These are phyloP conservation scores for Tortricodes alternella DNA, from an alignment of 2,888 invertebrate genomes.

Conservation along the genomic window DNA sequence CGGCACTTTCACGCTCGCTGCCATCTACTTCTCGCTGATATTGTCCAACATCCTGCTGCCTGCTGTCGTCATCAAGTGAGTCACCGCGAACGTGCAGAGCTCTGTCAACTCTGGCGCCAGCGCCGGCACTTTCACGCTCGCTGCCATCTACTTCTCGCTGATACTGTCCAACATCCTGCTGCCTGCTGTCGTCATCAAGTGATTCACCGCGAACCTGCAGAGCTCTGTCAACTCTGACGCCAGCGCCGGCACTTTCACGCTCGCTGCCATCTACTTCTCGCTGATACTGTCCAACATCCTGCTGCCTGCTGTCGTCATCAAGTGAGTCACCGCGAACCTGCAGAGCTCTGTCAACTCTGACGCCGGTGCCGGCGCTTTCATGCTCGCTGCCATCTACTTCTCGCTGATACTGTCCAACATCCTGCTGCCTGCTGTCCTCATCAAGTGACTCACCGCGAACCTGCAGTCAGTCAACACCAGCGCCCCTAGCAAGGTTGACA, in stretches of 20 bases:
- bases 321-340: slow-evolving; percentile 81
- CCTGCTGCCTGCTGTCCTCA: slow-evolving; percentile 92
- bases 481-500: too few relatives aligned
- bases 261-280: slow-evolving; percentile 75
- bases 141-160: too few relatives aligned
- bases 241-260: not conserved
- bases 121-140: too few relatives aligned
- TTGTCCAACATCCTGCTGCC: slow-evolving; percentile 95
- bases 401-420: slow-evolving; percentile 95
- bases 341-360: too few relatives aligned
- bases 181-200: slow-evolving; percentile 84
- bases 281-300: slow-evolving; percentile 95
- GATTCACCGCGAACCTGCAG: slow-evolving; percentile 66
- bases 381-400: slow-evolving; percentile 56
- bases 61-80: slow-evolving; percentile 91
- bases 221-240: not conserved
- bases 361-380: too few relatives aligned
- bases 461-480: too few relatives aligned
- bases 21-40: slow-evolving; percentile 94
- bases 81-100: slow-evolving; percentile 47
- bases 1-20: slow-evolving; percentile 91
- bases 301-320: slow-evolving; percentile 91
- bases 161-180: not conserved
- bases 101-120: not conserved
- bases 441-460: slow-evolving; percentile 85